Evolutionary conservation across 2,113 vertebrate species (phyloP).

Genomic region (Macquaria australasica): DNA sequence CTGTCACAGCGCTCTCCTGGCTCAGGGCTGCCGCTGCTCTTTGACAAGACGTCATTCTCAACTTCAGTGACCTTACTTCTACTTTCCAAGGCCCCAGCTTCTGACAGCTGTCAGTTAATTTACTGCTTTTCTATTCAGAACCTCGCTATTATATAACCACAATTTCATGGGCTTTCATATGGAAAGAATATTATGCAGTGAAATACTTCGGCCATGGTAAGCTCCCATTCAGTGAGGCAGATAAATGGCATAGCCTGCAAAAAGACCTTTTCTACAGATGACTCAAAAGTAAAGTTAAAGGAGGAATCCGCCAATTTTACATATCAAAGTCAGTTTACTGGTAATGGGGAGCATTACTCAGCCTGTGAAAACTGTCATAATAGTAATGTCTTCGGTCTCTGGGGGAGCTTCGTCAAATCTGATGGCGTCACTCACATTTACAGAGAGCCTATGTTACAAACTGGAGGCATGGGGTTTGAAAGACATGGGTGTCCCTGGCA

Average conservation of each 20-base stretch:
- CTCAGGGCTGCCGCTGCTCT: conserved; percentile 56
- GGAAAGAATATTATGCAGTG: conserved; percentile 31
- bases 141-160: conserved; percentile 38
- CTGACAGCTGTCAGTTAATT: conserved; percentile 66
- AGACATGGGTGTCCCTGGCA: not conserved
- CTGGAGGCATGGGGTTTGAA: not conserved
- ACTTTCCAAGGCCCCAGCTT: conserved; percentile 43
- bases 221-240: not conserved
- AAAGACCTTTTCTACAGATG: not conserved
- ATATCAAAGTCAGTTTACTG: not conserved
- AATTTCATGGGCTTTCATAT: conserved; percentile 21
- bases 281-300: not conserved
- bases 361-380: not conserved
- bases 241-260: not conserved
- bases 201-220: conserved; percentile 20
- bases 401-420: not conserved
- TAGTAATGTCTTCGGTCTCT: not conserved
- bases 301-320: not conserved
- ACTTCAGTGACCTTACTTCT: conserved; percentile 59
- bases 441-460: not conserved
- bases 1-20: conserved; percentile 37
- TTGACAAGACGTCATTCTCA: conserved; percentile 54
- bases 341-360: not conserved
- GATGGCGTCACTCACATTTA: not conserved
- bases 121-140: conserved; percentile 56